Evolutionary conservation across 2,888 invertebrate species (phyloP).

Genomic region (Ditula angustiorana): DNA sequence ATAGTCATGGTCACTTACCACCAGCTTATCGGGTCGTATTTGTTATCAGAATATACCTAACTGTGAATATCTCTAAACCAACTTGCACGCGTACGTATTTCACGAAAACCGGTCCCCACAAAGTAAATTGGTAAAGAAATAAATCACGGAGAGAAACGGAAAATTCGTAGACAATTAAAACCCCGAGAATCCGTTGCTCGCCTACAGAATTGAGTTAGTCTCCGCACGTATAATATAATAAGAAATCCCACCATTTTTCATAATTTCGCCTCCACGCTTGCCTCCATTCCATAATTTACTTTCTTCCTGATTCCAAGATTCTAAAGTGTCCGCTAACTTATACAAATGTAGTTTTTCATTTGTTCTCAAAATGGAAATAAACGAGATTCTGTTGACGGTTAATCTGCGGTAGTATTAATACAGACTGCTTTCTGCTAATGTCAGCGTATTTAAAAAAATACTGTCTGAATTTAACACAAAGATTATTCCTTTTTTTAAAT

Average conservation of each 20-base stretch:
- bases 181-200: conserved; percentile 39
- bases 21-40: too few species aligned
- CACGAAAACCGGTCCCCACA: neutral
- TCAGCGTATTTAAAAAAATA: too few species aligned
- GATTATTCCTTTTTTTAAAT: too few species aligned
- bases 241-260: conserved; percentile 66
- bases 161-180: conserved; percentile 43
- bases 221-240: conserved; percentile 48
- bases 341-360: conserved; percentile 23
- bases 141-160: conserved; percentile 37
- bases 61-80: neutral
- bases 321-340: conserved; percentile 14
- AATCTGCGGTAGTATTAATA: neutral
- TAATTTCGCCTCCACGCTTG: conserved; percentile 62
- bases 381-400: neutral
- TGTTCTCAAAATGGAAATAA: conserved; percentile 15
- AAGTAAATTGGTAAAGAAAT: conserved; percentile 26
- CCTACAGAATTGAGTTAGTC: conserved; percentile 35
- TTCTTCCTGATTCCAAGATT: conserved; percentile 72
- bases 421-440: too few species aligned
- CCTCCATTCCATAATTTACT: conserved; percentile 73
- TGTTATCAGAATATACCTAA: neutral
- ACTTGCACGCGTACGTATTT: neutral
- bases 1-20: too few species aligned
- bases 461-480: neutral